These are phyloP conservation scores for Myrmecobius fasciatus DNA, from an alignment of 2,113 vertebrate species.

Conservation along the genomic window DNA sequence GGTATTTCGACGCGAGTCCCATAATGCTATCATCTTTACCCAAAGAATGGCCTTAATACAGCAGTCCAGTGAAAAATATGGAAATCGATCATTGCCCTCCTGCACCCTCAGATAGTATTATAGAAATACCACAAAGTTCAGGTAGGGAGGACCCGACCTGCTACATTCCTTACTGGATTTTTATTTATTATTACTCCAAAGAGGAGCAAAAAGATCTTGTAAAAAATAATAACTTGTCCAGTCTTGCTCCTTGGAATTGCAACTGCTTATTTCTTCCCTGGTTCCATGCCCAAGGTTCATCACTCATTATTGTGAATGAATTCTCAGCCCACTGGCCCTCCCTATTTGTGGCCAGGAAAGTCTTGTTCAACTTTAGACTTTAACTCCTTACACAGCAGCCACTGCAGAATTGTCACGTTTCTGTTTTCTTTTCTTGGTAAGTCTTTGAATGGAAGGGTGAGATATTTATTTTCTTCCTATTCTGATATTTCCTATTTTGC, in stretches of 20 bases:
- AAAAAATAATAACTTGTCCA: not conserved
- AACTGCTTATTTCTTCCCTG: not conserved
- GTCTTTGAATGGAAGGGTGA: not conserved
- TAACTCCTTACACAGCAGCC: not conserved
- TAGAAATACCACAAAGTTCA: not conserved
- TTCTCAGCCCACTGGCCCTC: not conserved
- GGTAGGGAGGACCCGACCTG: not conserved
- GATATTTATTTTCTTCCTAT: conserved; percentile 28
- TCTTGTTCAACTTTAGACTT: not conserved
- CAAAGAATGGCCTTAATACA: not conserved
- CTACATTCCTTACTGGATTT: not conserved
- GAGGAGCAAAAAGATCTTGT: not conserved
- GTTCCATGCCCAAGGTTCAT: not conserved
- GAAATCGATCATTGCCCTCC: not conserved
- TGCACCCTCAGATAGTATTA: not conserved
- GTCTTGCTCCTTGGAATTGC: not conserved
- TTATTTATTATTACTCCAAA: not conserved
- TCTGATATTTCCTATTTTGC: not conserved
- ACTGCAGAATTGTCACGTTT: not conserved
- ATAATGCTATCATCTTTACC: not conserved
- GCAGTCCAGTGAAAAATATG: not conserved
- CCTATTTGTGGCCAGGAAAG: not conserved
- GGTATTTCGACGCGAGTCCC: too few species aligned
- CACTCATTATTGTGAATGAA: not conserved
- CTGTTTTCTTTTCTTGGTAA: not conserved